Percentiles rank a stretch among this genome's conserved stretches.
These are phyloP conservation scores for Nansenia antarctica DNA, from an alignment of 2,113 vertebrate genomes.

Conservation along the genomic window DNA sequence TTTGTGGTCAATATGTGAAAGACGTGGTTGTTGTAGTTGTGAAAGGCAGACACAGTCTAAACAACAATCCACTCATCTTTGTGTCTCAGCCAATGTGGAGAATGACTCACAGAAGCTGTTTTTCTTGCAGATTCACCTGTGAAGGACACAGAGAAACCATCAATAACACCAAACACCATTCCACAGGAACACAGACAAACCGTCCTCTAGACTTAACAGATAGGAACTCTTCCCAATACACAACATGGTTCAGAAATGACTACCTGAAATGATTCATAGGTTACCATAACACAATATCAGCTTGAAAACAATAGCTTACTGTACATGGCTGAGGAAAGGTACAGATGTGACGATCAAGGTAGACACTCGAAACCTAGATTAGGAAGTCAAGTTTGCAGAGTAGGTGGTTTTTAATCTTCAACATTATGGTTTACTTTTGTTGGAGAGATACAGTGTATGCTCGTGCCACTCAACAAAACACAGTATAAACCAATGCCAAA, in stretches of 20 bases:
- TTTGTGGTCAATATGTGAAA: too few relatives aligned
- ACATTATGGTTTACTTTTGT: too few relatives aligned
- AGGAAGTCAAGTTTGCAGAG: not conserved
- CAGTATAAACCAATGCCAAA: not conserved
- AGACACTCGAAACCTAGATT: too few relatives aligned
- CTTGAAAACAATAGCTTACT: not conserved
- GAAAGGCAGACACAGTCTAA: not conserved
- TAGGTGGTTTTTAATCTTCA: not conserved
- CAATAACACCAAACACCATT: not conserved
- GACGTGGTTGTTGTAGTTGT: not conserved
- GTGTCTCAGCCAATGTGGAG: conserved; percentile 1
- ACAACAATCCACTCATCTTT: conserved; percentile 15
- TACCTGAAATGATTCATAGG: not conserved
- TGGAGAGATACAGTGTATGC: too few relatives aligned
- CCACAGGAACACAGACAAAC: not conserved
- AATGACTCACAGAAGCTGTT: not conserved
- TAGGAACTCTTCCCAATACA: too few relatives aligned
- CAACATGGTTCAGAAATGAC: not conserved
- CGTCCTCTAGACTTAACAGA: too few relatives aligned
- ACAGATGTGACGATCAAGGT: not conserved
- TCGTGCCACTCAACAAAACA: too few relatives aligned
- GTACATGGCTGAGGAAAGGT: not conserved
- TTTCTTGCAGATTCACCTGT: not conserved
- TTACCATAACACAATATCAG: not conserved
- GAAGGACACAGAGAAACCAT: too few relatives aligned